Percentiles rank a stretch among this genome's conserved stretches.
phyloP scores from a whole-genome alignment of 1,140 invertebrate species.

The Temnothorax nylanderi region DNA sequence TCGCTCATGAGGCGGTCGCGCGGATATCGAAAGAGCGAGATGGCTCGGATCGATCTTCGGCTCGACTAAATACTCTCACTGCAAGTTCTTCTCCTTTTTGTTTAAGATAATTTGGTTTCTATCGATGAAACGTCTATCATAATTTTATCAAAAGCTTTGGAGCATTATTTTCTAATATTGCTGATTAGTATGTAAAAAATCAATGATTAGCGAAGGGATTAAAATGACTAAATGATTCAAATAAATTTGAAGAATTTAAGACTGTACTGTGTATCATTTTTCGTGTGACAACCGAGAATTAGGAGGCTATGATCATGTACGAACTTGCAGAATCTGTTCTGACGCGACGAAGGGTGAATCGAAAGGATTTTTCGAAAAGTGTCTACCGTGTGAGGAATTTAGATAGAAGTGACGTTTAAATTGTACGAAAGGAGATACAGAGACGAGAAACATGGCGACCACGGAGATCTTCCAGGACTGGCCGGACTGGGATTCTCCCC shows the following conservation, averaged over 20 bases:
- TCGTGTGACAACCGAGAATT: not conserved
- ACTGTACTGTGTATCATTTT: too few species aligned
- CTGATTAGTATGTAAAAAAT: not conserved
- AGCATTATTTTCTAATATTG: not conserved
- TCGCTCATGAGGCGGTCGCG: slow-evolving; percentile 60
- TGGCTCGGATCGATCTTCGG: slow-evolving; percentile 43
- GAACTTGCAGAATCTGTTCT: slow-evolving; percentile 45
- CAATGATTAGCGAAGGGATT: not conserved
- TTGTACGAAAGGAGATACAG: slow-evolving; percentile 49
- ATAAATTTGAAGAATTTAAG: not conserved
- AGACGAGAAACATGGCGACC: slow-evolving; percentile 79
- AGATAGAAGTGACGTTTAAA: slow-evolving; percentile 55
- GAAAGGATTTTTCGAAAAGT: slow-evolving; percentile 41
- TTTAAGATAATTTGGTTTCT: not conserved
- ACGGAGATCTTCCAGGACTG: slow-evolving; percentile 84
- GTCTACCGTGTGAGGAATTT: slow-evolving; percentile 56
- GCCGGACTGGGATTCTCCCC: slow-evolving; percentile 84
- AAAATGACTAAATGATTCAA: not conserved
- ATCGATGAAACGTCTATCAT: not conserved
- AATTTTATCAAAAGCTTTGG: not conserved
- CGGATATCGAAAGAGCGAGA: slow-evolving; percentile 48
- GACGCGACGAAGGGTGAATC: not conserved
- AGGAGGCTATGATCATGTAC: slow-evolving; percentile 10
- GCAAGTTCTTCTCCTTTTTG: slow-evolving; percentile 31
- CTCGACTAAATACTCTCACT: not conserved